Evolutionary conservation across 2,888 invertebrate genomes (phyloP), one percentile per base, ranked within the genome.

Genomic region (Lissocephala sabroskyi): DNA sequence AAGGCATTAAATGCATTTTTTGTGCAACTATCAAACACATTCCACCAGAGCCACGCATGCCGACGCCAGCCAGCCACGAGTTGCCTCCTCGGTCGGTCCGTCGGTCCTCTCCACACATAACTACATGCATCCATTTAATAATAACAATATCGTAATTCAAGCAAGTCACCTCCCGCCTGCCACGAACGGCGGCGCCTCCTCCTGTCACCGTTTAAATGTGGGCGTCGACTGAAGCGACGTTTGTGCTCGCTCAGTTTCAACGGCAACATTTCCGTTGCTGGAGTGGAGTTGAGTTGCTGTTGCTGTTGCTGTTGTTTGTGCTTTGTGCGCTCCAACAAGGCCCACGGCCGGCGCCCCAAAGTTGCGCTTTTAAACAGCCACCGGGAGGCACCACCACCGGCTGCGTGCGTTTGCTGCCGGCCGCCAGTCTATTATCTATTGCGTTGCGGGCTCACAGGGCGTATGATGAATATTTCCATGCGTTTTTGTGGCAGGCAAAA

Each of bases 191-290:
- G 44, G 14, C 44, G 5, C 11, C 9, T n/a, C 17, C 23, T 18
- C 45, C 50, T 39, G 11, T 23, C 14, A 11, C 26, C 19, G 17
- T 50, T 62, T 48, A 45, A 57, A 68, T 13, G 11, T 65, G 56
- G 61, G 58, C 53, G 46, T 54, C 48, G 56, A 52, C 41, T 43
- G 41, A 42, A 54, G 67, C 67, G 64, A 80, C 81, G 80, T 78
- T 70, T n/a, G n/a, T n/a, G n/a, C n/a, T n/a, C n/a, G n/a, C n/a
- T 70, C 79, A 80, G 79, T 80, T 80, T 81, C 81, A 80, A 81
- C 81, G 81, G 77, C 81, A 81, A 81, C 81, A 81, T 81, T 81
- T 81, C 81, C 81, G 81, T 79, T 80, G 78, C 79, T 68, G 62
- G 55, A n/a, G 61, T 13, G 14, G 13, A 13, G 3, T 35, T 65